These are phyloP conservation scores for Syrmaticus mikado DNA, from an alignment of 2,113 vertebrate genomes.

Conservation along the genomic window DNA sequence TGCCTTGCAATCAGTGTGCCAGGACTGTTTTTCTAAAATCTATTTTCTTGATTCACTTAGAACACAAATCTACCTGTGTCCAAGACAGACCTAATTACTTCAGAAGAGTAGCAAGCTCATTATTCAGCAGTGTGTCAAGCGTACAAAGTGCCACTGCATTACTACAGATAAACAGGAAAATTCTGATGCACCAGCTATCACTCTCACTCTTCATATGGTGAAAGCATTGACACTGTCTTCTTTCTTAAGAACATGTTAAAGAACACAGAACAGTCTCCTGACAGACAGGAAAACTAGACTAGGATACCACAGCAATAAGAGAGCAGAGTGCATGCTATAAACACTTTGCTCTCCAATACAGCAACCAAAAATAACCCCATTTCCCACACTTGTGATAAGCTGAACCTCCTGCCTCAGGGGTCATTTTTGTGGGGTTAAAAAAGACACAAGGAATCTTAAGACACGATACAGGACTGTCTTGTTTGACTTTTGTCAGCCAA, in stretches of 20 bases:
- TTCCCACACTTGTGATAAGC: neutral
- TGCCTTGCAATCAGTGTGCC: conserved; percentile 56
- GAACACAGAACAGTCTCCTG: neutral
- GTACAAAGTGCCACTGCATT: neutral
- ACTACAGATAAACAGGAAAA: neutral
- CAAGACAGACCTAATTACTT: neutral
- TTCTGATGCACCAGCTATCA: neutral
- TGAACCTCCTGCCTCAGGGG: neutral
- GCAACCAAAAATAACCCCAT: neutral
- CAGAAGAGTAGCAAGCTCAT: neutral
- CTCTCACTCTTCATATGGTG: neutral
- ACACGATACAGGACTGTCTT: neutral
- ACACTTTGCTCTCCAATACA: neutral
- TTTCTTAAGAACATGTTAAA: neutral
- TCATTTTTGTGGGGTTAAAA: neutral
- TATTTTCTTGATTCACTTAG: conserved; percentile 37
- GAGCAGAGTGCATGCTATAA: neutral
- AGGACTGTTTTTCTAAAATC: conserved; percentile 61
- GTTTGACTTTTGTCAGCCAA: neutral
- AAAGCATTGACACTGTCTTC: neutral
- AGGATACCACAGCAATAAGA: neutral
- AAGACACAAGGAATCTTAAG: neutral
- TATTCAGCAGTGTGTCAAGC: neutral
- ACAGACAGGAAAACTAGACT: neutral
- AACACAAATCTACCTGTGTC: neutral